Base-by-base conservation (phyloP, 1,140 invertebrate genomes). In the Zophobas atratus region DNA sequence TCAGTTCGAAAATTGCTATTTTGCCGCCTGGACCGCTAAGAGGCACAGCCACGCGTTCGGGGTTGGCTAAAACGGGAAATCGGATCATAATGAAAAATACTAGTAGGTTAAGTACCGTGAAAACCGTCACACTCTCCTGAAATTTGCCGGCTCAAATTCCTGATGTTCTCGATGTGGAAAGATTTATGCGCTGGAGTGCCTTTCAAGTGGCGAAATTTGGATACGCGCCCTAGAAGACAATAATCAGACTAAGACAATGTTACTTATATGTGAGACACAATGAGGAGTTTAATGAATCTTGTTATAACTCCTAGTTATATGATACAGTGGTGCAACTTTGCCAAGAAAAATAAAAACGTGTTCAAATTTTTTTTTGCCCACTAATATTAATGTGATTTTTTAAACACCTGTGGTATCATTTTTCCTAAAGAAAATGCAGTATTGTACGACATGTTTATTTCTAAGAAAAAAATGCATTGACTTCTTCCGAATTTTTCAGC, bases 91-190 rank as follows among this genome's bases (percentile, higher is more conserved):
- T 8, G 5, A 34, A 5, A 55, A 1, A 34, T 32, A 55, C 0
- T 6, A 55, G n/a, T 20, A 4, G 53, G 8, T 33, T 55, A 48
- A 33, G 82, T 88, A 94, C 93, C 93, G 86, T 95, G 94, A 86
- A 98, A 97, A 53, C 96, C 94, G 88, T 98, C 95, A 86, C 96
- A 97, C 87, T 98, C 97, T 36, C 96, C 95, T 1, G 96, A 95
- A 82, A 98, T 94, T 84, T 96, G 96, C 53, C 95, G 91, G 86
- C 95, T 96, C 3, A 98, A 89, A 84, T 97, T 97, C 57, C 95
- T 91, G 63, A 98, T 91, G 85, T 98, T 98, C 84, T 98, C 97
- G 80, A 98, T 95, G 82, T 98, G 95, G 0, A 92, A 93, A 20
- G 94, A 96, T 87, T 97, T 97, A 86, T 97, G 96, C 3, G 93